A percentile compares a stretch with the other conserved stretches of the same genome.
Evolutionary conservation across 2,797 vertebrate genomes (phyloP).

Genomic region (Tamandua tetradactyla): DNA sequence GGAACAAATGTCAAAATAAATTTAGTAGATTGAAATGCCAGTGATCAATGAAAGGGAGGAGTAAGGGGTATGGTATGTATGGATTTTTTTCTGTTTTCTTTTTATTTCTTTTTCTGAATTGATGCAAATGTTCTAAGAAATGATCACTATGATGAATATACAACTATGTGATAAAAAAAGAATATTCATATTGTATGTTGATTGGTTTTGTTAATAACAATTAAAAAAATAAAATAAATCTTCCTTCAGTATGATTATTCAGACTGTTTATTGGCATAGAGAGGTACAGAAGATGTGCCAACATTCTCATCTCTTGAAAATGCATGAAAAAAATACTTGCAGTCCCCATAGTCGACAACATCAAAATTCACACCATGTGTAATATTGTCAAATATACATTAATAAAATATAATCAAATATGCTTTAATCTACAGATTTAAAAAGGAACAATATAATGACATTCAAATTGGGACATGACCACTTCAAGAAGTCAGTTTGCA

Average conservation of each 20-base stretch:
- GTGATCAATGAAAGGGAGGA: no score
- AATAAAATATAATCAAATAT: conserved; percentile 2
- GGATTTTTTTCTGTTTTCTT: no score
- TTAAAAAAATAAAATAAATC: conserved; percentile 13
- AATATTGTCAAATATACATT: not conserved
- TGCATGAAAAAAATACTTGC: not conserved
- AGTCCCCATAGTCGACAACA: not conserved
- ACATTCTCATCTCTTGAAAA: conserved; percentile 38
- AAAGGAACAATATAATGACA: not conserved
- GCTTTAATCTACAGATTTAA: not conserved
- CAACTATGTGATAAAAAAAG: no score
- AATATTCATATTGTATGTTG: no score
- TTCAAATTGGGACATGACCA: not conserved
- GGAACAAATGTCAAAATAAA: no score
- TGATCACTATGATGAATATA: no score
- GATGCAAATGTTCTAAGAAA: no score
- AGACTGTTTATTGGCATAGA: not conserved
- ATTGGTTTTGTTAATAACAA: no score
- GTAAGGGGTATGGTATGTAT: no score
- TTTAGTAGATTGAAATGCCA: no score
- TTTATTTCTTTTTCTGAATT: no score
- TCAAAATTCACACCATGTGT: conserved; percentile 13
- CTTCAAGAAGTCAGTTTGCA: not conserved
- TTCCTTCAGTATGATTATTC: conserved; percentile 29
- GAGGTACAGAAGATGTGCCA: not conserved